These are phyloP conservation scores for Peromyscus eremicus DNA, from an alignment of 2,797 vertebrate species.

Conservation along the genomic window DNA sequence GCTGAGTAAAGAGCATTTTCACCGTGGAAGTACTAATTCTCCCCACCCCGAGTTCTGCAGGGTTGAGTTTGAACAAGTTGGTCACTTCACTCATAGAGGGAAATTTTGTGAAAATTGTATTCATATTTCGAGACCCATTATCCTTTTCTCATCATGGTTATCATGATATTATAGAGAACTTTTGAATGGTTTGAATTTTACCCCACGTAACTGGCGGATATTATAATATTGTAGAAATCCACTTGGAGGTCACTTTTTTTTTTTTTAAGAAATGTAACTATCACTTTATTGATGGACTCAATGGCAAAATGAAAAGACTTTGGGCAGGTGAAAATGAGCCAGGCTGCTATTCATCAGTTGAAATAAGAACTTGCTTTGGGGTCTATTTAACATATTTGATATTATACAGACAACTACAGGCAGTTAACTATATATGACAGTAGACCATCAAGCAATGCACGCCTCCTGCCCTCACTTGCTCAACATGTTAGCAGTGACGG, in stretches of 20 bases:
- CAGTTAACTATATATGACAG: background rate
- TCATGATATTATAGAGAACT: background rate
- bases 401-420: background rate
- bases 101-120: slow-evolving; percentile 43
- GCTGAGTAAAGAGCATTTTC: background rate
- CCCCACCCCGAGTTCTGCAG: background rate
- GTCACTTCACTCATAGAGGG: background rate
- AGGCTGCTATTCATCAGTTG: background rate
- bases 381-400: background rate
- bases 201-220: background rate
- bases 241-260: slow-evolving; percentile 9
- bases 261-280: background rate
- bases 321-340: background rate
- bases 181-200: slow-evolving; percentile 37
- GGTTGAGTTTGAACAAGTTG: background rate
- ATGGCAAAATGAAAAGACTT: background rate
- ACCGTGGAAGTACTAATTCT: background rate
- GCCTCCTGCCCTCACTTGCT: background rate
- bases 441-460: background rate
- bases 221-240: background rate
- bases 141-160: fast-evolving
- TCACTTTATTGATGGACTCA: background rate
- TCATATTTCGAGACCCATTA: background rate
- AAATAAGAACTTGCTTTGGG: slow-evolving; percentile 1
- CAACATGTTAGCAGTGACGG: background rate